These are phyloP conservation scores for Phyllostomus hastatus DNA, from an alignment of 2,113 vertebrate genomes.

Conservation along the genomic window DNA sequence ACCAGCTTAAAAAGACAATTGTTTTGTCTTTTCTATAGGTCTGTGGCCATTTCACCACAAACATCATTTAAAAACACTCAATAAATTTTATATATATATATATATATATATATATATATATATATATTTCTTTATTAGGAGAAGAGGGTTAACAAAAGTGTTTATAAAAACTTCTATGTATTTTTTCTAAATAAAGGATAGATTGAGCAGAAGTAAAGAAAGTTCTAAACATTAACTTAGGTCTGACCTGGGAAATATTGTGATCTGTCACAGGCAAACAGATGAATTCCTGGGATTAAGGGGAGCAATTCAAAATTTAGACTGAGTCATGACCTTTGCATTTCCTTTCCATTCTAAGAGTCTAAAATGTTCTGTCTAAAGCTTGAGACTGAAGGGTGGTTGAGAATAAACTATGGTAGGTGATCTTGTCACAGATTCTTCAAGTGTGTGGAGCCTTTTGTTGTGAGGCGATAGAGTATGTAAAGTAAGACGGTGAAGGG, in stretches of 20 bases:
- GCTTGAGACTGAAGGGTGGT: background rate
- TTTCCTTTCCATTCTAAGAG: background rate
- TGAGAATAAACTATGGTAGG: background rate
- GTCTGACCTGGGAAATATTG: background rate
- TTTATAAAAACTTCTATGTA: background rate
- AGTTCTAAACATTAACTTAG: background rate
- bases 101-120: background rate
- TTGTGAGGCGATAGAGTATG: background rate
- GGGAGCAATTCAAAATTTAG: background rate
- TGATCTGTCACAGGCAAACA: background rate
- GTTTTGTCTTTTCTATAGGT: background rate
- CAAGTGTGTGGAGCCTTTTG: background rate
- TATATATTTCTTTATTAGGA: background rate
- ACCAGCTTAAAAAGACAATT: background rate
- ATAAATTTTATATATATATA: background rate
- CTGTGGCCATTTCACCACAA: background rate
- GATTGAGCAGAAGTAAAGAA: background rate
- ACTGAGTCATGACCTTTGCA: background rate
- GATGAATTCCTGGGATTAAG: background rate
- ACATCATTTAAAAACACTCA: background rate
- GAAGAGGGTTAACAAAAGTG: background rate
- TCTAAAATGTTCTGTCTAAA: background rate
- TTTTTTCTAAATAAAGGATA: background rate
- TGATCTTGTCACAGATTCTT: background rate
- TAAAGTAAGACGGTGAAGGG: background rate